Percentiles rank a stretch among this genome's conserved stretches.
Conservation (phyloP, 35 echinoderm and acorn worm species). For the Diadema setosum region DNA sequence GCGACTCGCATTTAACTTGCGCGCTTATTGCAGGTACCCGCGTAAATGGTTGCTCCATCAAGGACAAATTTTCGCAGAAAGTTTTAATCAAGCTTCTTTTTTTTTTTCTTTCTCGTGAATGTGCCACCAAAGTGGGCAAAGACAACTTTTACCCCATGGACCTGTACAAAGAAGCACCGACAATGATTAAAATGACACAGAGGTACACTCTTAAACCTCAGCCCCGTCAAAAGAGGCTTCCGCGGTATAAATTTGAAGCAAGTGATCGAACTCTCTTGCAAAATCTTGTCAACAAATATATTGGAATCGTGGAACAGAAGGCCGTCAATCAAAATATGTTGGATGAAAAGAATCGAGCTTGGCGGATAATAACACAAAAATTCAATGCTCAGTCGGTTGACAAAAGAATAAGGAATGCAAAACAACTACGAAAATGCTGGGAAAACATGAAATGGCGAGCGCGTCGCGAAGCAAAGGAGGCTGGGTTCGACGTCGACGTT, state of each 20-base stretch:
- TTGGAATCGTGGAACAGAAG: not conserved
- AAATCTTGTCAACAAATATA: conserved; percentile 14
- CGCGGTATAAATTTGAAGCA: conserved; percentile 9
- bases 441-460: conserved; percentile 17
- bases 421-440: conserved; percentile 17
- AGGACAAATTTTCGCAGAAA: too few species aligned
- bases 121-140: too few species aligned
- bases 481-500: not conserved
- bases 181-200: too few species aligned
- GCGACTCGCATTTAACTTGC: too few species aligned
- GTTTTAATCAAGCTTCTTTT: too few species aligned
- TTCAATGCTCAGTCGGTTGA: not conserved
- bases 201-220: too few species aligned
- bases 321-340: conserved; percentile 7
- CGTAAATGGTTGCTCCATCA: too few species aligned
- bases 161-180: too few species aligned
- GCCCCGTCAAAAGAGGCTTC: not conserved
- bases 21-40: too few species aligned
- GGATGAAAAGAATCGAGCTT: not conserved
- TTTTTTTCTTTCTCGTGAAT: too few species aligned
- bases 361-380: not conserved
- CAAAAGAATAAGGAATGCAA: not conserved
- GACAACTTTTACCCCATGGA: too few species aligned
- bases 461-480: not conserved
- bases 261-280: not conserved